phyloP scores from a whole-genome alignment of 2,888 invertebrate species.

The Drosophila stalkeri region DNA sequence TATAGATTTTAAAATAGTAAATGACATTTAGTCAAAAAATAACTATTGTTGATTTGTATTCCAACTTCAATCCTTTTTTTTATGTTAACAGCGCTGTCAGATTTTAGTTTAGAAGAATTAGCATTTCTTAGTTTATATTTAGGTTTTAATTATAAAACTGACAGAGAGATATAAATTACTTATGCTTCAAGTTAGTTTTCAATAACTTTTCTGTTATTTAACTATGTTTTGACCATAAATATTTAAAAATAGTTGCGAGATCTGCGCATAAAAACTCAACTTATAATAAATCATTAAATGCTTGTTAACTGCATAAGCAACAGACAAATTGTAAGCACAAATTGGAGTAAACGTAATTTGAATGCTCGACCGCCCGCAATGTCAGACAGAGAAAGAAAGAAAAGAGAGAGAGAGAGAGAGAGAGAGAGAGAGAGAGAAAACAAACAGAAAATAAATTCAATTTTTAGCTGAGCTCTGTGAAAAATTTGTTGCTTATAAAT shows the following conservation, averaged over 20 bases:
- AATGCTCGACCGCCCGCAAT: constrained; percentile 28
- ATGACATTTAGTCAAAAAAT: neutral
- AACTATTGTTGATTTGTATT: neutral
- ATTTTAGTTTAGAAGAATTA: neutral
- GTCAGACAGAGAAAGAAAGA: neutral
- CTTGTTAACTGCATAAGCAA: neutral
- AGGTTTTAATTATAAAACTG: neutral
- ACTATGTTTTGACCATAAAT: neutral
- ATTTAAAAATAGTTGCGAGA: neutral
- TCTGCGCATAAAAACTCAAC: neutral
- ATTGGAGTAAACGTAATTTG: constrained; percentile 32
- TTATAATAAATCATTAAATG: neutral
- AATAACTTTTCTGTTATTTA: neutral
- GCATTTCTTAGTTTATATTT: neutral
- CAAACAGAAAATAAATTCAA: neutral
- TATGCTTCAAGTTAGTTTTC: neutral
- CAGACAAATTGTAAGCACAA: constrained; percentile 8
- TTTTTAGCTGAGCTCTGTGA: constrained; percentile 35
- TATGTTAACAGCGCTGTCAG: neutral
- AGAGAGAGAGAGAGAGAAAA: neutral
- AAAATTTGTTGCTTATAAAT: constrained; percentile 54
- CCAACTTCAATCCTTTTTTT: accelerated
- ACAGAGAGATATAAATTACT: neutral
- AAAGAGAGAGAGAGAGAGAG: too few relatives aligned
- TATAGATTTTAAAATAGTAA: neutral